Base-by-base conservation (phyloP, 1,140 invertebrate genomes). In the Stenopsyche tienmushanensis region DNA sequence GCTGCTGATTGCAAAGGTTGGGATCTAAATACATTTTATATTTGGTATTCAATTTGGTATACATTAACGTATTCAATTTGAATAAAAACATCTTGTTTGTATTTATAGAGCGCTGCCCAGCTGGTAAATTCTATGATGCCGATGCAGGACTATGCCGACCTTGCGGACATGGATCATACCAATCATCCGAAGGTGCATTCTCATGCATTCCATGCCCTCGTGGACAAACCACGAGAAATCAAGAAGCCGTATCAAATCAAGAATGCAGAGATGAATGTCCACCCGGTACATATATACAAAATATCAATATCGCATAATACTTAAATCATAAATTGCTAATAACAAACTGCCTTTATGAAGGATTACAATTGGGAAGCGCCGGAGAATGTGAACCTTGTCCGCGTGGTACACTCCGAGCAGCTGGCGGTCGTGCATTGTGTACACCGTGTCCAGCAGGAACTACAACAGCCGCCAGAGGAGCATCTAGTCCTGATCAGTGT, bases 151-250 rank as follows among this genome's bases (percentile, higher is more conserved):
- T 93, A 0, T 98, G 96, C 73, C 83, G 91, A 41, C 90, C 90
- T 58, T 98, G 96, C 76, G 95, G 95, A 5, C 92, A 96, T 74
- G 96, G 96, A 5, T 95, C 94, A 76, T 98, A 91, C 76, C 96
- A 98, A 75, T 86, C 94, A 0, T 85, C 88, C 47, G 93, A 96
- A 79, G 96, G 96, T 0, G 88, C 93, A 41, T 98, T 98, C 80
- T 84, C 87, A 5, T 98, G 96, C 72, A 79, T 90, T 25, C 82
- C 96, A 1, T 98, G 96, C 75, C 92, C 93, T 1, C 83, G 95
- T 54, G 96, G 94, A 8, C 93, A 97, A 77, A 98, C 95, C 1
- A 98, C 96, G 0, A 82, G 94, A 47, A 95, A 93, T 2, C 88
- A 88, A 7, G 94, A 97, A 75, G 94, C 95, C 0, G 90, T 93